Evolutionary conservation across 2,113 vertebrate species (phyloP).

Genomic region (Triplophysa rosa): DNA sequence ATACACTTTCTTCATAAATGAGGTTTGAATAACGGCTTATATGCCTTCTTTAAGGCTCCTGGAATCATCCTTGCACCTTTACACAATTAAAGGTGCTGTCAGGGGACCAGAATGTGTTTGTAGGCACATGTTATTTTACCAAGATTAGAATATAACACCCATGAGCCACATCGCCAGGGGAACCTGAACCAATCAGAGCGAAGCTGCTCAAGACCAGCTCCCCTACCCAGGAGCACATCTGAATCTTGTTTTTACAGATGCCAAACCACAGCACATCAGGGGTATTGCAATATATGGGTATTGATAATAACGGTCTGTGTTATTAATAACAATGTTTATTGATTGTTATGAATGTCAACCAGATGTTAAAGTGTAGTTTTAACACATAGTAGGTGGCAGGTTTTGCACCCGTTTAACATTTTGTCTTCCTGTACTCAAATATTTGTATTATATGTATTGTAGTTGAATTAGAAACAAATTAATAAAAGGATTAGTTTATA

Average conservation of each 20-base stretch:
- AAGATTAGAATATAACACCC: constrained; percentile 15
- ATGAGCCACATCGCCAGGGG: constrained; percentile 2
- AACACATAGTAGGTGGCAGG: too few relatives aligned
- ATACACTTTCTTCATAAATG: neutral
- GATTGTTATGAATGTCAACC: too few relatives aligned
- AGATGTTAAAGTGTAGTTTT: too few relatives aligned
- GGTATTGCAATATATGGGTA: too few relatives aligned
- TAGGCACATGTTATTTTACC: constrained; percentile 9
- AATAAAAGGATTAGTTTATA: too few relatives aligned
- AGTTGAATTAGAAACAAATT: too few relatives aligned
- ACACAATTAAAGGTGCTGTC: neutral
- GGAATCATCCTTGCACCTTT: constrained; percentile 4
- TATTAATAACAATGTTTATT: too few relatives aligned
- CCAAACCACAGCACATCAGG: neutral
- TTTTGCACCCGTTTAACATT: too few relatives aligned
- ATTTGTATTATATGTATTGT: too few relatives aligned
- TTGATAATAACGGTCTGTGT: too few relatives aligned
- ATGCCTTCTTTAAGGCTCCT: neutral
- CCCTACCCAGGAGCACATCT: neutral
- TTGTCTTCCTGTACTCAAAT: too few relatives aligned
- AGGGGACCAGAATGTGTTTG: neutral
- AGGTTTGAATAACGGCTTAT: neutral
- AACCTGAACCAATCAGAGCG: constrained; percentile 16
- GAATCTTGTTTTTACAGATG: neutral
- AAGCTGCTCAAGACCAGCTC: neutral